A percentile compares a stretch with the other conserved stretches of the same genome.
These are phyloP conservation scores for Bettongia penicillata DNA, from an alignment of 2,113 vertebrate genomes.

Conservation along the genomic window DNA sequence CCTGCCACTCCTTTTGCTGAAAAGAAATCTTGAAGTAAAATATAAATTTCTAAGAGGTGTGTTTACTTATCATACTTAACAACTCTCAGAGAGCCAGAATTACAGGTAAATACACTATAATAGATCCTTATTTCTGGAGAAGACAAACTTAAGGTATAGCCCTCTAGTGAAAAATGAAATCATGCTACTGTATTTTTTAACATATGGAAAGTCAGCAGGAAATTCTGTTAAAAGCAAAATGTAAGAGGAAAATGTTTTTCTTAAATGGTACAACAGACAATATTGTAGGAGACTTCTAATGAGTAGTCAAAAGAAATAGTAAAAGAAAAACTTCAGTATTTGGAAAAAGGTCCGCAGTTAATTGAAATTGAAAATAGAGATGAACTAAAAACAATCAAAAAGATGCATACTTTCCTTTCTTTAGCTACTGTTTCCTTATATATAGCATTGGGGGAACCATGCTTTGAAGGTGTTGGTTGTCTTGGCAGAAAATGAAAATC, in stretches of 20 bases:
- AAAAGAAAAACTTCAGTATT: constrained; percentile 23
- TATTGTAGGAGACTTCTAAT: constrained; percentile 22
- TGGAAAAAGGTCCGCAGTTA: constrained; percentile 26
- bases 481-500: constrained; percentile 28
- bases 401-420: constrained; percentile 28
- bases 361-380: constrained; percentile 63
- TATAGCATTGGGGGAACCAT: constrained; percentile 23
- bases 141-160: constrained; percentile 71
- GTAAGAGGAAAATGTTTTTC: constrained; percentile 41
- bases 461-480: constrained; percentile 29
- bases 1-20: constrained; percentile 80
- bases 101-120: constrained; percentile 75
- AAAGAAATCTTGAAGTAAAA: constrained; percentile 75
- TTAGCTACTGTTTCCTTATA: constrained; percentile 38
- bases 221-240: constrained; percentile 46
- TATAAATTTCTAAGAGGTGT: constrained; percentile 70
- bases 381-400: constrained; percentile 30
- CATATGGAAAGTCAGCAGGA: constrained; percentile 49
- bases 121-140: constrained; percentile 76
- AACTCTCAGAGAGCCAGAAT: constrained; percentile 67
- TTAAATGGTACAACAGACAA: constrained; percentile 26
- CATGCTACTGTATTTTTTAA: constrained; percentile 55
- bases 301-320: constrained; percentile 47
- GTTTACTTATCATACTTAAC: constrained; percentile 73
- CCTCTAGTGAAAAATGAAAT: constrained; percentile 57